These are phyloP conservation scores for Torymus auratus DNA, from an alignment of 2,888 invertebrate genomes.

Conservation along the genomic window DNA sequence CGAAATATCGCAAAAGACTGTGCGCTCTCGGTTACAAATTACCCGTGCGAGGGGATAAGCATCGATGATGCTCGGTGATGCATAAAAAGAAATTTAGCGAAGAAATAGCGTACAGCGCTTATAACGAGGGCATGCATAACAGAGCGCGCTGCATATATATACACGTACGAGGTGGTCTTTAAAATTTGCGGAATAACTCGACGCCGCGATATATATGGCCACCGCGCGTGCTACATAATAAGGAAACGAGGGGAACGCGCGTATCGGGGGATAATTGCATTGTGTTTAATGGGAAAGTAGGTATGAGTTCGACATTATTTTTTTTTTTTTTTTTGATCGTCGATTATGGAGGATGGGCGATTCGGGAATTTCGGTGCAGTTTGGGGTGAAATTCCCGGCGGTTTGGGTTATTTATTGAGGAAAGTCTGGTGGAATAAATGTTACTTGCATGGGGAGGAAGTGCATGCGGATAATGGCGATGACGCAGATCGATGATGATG, in stretches of 20 bases:
- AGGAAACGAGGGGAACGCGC: neutral
- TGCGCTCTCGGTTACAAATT: neutral
- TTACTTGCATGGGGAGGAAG: too few species aligned
- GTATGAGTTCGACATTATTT: neutral
- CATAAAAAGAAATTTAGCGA: conserved; percentile 14
- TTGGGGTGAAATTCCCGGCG: too few species aligned
- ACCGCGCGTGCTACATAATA: neutral
- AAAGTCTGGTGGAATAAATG: too few species aligned
- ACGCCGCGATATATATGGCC: too few species aligned
- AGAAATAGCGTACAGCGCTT: neutral
- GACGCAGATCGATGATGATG: too few species aligned
- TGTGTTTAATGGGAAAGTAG: neutral
- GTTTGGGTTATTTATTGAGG: too few species aligned
- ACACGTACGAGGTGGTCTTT: too few species aligned
- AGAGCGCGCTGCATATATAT: neutral
- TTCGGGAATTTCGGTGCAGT: too few species aligned
- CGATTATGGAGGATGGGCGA: too few species aligned
- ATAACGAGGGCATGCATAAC: conserved; percentile 24
- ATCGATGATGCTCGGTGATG: conserved; percentile 15
- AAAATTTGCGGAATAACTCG: neutral
- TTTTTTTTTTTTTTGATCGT: neutral
- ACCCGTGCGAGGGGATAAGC: neutral
- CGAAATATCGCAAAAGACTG: neutral
- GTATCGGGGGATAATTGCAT: neutral
- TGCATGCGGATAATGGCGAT: too few species aligned